Evolutionary conservation across 2,888 invertebrate genomes (phyloP), one percentile per base, ranked within the genome.

Genomic region (Scelioninae gen. 1): DNA sequence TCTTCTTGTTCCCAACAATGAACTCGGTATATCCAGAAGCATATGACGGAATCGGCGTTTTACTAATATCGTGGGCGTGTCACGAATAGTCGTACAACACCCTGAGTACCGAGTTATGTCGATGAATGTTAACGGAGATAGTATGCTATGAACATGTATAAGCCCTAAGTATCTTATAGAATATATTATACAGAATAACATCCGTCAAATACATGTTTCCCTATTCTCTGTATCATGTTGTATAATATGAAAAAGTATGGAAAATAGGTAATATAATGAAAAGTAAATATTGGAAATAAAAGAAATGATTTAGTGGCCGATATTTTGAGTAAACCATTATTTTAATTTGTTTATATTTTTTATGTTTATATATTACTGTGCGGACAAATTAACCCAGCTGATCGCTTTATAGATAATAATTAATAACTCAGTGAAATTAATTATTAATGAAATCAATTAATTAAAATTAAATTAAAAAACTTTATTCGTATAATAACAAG

Each of bases 41-140:
- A 16, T 43, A 65, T 38, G 51, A 49, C 66, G 43, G 47, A 69
- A 69, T 77, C 38, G 55, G 53, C 68, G 79, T 79, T 79, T 72
- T 74, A 79, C 60, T 74, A 74, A 68, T 74, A 69, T 15, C 55
- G 53, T 78, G 69, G 63, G 56, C 66, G 63, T 69, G 63, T 62
- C 63, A 49, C 68, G 68, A 62, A 40, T 53, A 10, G 16, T 62
- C 23, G 77, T 55, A 55, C 77, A 69, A 62, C 45, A 40, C 47
- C 49, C 69, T 56, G 45, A 77, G 69, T 69, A 77, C 58, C 63
- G 32, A 58, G 45, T 31, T 45, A 63, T 69, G 56, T 69, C 77
- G 47, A 77, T 69, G 69, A 77, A 69, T 77, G 62, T 69, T 62
- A 62, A 77, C 77, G 38, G 55, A 55, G 69, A 69, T 55, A 38